phyloP scores from a whole-genome alignment of 2,797 vertebrate species.

The Pristis pectinata region DNA sequence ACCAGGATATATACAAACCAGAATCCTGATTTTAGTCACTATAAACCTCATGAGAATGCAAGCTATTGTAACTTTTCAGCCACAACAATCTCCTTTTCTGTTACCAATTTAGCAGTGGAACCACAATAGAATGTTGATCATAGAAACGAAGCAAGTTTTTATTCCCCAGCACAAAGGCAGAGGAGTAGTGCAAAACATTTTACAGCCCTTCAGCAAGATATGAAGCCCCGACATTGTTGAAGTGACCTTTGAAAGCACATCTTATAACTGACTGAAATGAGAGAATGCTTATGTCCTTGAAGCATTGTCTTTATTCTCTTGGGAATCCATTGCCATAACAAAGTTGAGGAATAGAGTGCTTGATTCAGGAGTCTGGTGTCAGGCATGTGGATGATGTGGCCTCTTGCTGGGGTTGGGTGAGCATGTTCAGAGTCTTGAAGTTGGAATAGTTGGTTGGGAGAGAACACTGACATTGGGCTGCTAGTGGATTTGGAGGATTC shows the following conservation, averaged over 20 bases:
- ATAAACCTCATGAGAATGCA: background rate
- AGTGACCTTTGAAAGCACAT: background rate
- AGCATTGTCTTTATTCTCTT: too few relatives aligned
- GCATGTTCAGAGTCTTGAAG: too few relatives aligned
- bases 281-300: too few relatives aligned
- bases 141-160: background rate
- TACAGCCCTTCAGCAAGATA: background rate
- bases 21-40: background rate
- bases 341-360: too few relatives aligned
- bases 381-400: too few relatives aligned
- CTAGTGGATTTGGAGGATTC: too few relatives aligned
- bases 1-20: background rate
- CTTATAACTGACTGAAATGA: background rate
- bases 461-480: too few relatives aligned
- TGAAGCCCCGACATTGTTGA: background rate
- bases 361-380: too few relatives aligned
- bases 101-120: background rate
- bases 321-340: too few relatives aligned
- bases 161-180: background rate
- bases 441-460: too few relatives aligned
- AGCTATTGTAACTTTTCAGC: background rate
- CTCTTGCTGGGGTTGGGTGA: too few relatives aligned
- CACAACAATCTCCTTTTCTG: background rate
- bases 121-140: background rate
- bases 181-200: background rate